Evolutionary conservation across 2,113 vertebrate genomes (phyloP).

Genomic region (Phrynosoma platyrhinos): DNA sequence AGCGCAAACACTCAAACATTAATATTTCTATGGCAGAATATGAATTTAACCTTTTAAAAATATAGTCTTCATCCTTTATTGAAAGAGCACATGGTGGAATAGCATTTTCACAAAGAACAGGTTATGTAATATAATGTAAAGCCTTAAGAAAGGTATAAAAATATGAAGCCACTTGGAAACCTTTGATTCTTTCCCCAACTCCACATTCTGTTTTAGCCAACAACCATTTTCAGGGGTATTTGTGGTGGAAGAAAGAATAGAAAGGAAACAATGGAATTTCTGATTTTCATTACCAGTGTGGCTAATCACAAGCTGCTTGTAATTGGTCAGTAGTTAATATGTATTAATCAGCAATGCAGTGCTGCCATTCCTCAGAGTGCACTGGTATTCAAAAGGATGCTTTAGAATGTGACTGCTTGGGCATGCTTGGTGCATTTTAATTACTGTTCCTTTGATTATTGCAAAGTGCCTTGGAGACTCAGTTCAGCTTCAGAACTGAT

Average conservation of each 20-base stretch:
- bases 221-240: not conserved
- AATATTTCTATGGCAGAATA: not conserved
- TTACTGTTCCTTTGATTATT: not conserved
- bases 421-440: not conserved
- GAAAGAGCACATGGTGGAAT: not conserved
- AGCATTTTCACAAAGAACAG: not conserved
- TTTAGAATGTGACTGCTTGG: not conserved
- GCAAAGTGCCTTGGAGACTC: not conserved
- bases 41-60: not conserved
- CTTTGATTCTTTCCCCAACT: no score
- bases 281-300: conserved; percentile 2
- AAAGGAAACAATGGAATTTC: not conserved
- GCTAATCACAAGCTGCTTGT: not conserved
- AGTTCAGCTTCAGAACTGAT: not conserved
- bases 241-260: not conserved
- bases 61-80: not conserved
- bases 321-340: not conserved
- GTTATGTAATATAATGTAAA: not conserved
- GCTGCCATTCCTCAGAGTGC: not conserved
- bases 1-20: not conserved
- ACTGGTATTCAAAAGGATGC: not conserved
- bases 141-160: no score
- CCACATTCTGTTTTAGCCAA: not conserved
- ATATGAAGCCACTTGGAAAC: not conserved
- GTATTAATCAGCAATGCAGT: not conserved